Base-by-base conservation (phyloP, 2,888 invertebrate species). In the Melanchra persicariae region DNA sequence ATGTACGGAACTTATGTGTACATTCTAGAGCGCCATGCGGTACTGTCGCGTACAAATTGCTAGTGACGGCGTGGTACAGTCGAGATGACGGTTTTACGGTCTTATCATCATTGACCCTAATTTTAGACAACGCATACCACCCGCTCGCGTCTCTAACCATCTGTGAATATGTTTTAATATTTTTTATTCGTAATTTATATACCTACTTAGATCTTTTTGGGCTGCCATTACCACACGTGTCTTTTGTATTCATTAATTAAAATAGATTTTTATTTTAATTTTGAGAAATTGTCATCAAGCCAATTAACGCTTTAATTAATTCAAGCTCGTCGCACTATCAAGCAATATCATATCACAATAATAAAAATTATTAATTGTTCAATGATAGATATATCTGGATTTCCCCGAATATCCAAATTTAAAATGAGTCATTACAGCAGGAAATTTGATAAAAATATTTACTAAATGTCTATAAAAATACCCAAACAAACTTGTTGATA, bases 101-200 rank as follows among this genome's bases (percentile, higher is more conserved):
- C 89, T 90, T 91, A 91, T 93, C 91, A 93, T 92, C 93, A 93
- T 93, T 94, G 94, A 93, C 93, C 93, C 88, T 94, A 94, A 94
- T 94, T 94, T 94, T 87, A 91, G 87, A 85, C 86, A 87, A 66
- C 79, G 22, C 60, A 73, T 88, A 85, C 85, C 89, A 87, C 91
- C 87, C 85, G 86, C 87, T 74, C 61, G 63, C 69, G 34, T 57
- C 80, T 77, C 70, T 78, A 72, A 76, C 81, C 81, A 85, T 81
- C 75, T 82, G 82, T 70, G 69, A 78, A 74, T 77, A 69, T 67
- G 74, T 74, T 78, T 68, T 66, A 55, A 70, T 58, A 26, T 74
- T 74, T 70, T 77, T 78, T 58, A 68, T 79, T 61, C 64, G 24
- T 70, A 19, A 55, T 51, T 73, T n/a, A 58, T 51, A 52, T 34